A percentile compares a stretch with the other conserved stretches of the same genome.
These are phyloP conservation scores for Halyomorpha halys DNA, from an alignment of 1,140 invertebrate species.

Conservation along the genomic window DNA sequence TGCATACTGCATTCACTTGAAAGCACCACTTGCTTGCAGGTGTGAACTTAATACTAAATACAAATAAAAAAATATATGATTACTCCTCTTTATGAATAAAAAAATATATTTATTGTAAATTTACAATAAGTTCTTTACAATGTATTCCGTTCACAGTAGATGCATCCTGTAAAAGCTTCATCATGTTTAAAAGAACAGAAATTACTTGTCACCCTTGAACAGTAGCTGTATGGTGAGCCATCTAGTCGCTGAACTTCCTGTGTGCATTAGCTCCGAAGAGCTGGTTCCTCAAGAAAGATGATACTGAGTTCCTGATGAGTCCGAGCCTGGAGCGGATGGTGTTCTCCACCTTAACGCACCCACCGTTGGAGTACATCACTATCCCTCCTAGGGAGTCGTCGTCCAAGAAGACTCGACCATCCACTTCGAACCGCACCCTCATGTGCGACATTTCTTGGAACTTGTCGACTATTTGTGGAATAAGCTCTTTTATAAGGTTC, in stretches of 20 bases:
- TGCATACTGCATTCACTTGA: too few species aligned
- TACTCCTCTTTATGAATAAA: too few species aligned
- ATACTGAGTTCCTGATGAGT: neutral
- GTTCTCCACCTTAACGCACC: conserved; percentile 5
- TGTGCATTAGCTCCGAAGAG: neutral
- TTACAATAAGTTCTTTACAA: too few species aligned
- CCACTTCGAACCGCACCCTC: conserved; percentile 14
- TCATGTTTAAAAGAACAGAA: too few species aligned
- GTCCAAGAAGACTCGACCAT: conserved; percentile 2
- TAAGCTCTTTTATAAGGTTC: neutral
- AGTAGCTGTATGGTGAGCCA: neutral
- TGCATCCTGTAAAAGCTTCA: too few species aligned
- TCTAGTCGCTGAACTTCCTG: neutral
- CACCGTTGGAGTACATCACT: neutral
- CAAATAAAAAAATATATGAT: too few species aligned
- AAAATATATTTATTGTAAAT: too few species aligned
- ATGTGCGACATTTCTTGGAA: neutral
- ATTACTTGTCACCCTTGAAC: too few species aligned
- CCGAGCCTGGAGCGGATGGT: neutral
- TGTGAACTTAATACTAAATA: too few species aligned
- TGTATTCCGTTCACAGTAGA: too few species aligned
- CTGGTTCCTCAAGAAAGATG: neutral
- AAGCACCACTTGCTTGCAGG: too few species aligned
- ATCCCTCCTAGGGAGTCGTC: neutral
- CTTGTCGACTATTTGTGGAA: neutral